Percentiles rank a stretch among this genome's conserved stretches.
phyloP scores from a whole-genome alignment of 2,113 vertebrate species.

The Egretta garzetta region DNA sequence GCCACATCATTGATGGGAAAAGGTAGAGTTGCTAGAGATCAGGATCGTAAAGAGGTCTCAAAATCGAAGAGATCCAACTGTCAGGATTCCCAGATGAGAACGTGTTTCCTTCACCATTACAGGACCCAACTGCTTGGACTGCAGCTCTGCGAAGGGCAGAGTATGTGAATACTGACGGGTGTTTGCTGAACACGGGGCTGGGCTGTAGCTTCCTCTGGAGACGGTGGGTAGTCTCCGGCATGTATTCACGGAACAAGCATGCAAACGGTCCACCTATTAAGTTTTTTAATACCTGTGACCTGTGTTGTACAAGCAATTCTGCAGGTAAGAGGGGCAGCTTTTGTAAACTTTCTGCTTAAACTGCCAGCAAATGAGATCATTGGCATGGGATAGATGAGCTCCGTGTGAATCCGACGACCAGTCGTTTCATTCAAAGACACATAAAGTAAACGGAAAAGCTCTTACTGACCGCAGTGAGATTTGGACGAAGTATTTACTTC shows the following conservation, averaged over 20 bases:
- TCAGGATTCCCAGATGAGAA: no score
- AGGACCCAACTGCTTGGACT: background rate
- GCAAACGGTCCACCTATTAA: accelerated
- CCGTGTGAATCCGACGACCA: background rate
- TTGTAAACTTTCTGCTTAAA: background rate
- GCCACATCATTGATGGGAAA: background rate
- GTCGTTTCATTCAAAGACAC: background rate
- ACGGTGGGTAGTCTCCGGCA: background rate
- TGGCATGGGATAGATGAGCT: background rate
- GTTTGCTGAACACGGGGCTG: background rate
- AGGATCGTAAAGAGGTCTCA: background rate
- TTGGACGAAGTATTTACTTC: background rate
- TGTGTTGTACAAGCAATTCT: background rate
- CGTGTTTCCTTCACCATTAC: accelerated
- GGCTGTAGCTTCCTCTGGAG: background rate
- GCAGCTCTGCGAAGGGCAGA: background rate
- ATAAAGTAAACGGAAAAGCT: background rate
- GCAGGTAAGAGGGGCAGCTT: background rate
- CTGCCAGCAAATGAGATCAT: background rate
- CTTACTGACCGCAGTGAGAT: background rate
- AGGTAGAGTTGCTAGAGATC: background rate
- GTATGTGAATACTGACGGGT: accelerated
- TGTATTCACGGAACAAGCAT: accelerated
- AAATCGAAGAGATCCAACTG: no score
- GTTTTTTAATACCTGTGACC: background rate